Percentiles rank a stretch among this genome's conserved stretches.
Evolutionary conservation across 2,113 vertebrate species (phyloP).

Genomic region (Ardeotis arabs): DNA sequence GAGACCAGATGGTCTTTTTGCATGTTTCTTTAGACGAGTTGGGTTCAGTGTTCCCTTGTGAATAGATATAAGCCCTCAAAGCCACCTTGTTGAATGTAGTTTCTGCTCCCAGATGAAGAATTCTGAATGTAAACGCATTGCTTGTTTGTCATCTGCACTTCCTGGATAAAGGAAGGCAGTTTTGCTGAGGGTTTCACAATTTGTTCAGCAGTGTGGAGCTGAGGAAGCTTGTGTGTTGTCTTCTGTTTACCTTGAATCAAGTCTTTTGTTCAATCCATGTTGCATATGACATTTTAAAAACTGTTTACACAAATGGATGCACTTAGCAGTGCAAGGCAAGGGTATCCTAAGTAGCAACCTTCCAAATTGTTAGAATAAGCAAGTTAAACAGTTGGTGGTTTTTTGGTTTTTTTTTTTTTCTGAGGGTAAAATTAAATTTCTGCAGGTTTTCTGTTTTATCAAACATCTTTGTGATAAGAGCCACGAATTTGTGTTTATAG

Average conservation of each 20-base stretch:
- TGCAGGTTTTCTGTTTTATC: neutral
- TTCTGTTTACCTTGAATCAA: neutral
- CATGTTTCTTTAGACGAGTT: conserved; percentile 44
- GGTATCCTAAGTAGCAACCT: neutral
- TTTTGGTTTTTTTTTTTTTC: neutral
- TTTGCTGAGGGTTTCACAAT: neutral
- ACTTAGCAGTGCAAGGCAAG: neutral
- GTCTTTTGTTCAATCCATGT: neutral
- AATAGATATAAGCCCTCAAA: conserved; percentile 43
- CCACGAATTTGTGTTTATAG: neutral
- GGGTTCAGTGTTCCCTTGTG: conserved; percentile 4
- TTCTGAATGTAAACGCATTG: conserved; percentile 25
- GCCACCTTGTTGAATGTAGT: conserved; percentile 6
- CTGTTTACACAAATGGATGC: neutral
- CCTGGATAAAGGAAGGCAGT: neutral
- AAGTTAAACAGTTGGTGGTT: neutral
- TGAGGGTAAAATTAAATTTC: neutral
- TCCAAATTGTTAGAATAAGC: neutral
- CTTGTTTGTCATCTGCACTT: neutral
- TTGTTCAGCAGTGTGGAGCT: neutral
- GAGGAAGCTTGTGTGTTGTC: neutral
- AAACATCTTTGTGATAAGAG: neutral
- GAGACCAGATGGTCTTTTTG: conserved; percentile 69
- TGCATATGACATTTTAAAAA: neutral
- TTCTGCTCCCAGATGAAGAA: conserved; percentile 38